Evolutionary conservation across 1,140 invertebrate genomes (phyloP), one percentile per base, ranked within the genome.

Genomic region (Drosophila littoralis): DNA sequence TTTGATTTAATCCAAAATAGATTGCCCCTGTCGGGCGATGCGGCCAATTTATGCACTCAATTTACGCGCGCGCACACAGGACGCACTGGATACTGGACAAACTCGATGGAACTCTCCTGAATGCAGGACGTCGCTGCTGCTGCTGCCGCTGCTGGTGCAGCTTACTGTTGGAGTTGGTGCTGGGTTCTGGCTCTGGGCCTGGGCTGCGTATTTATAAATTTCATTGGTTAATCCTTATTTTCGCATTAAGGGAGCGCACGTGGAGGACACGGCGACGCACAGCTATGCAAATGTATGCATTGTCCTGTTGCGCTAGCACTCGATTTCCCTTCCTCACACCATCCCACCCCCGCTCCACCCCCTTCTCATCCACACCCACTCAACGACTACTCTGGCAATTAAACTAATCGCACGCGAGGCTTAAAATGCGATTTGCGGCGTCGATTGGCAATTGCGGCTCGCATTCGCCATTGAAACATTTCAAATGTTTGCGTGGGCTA

Each of bases 1-100:
- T 90, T 91, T 91, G 90, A 91, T 91, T 91, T 91, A 91, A 91
- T 91, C 90, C 86, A 86, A 78, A 90, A 91, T 91, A 83, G 81
- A 85, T 90, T 88, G 89, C 84, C 60, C 22, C 85, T 75, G 84
- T 89, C 76, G 72, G 33, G 45, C 46, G 40, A 22, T 55, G 68
- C 65, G 66, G 73, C 81, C 89, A 91, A 91, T 91, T 91, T 85
- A 91, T 91, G 89, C 84, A 91, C 90, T 91, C 81, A 90, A 91
- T 91, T 91, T 91, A 79, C 78, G 73, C 59, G 57, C 65, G 65
- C 35, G 17, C 38, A 66, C 43, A 43, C 32, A 36, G 42, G 33
- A 78, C 36, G 45, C 32, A 63, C 57, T 7, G 50, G 2, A 15
- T n/a, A 9, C 61, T 40, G 60, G 42, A 54, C 38, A 42, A 28